Evolutionary conservation across 1,140 invertebrate species (phyloP), one percentile per base, ranked within the genome.

Genomic region (Anastrepha ludens): DNA sequence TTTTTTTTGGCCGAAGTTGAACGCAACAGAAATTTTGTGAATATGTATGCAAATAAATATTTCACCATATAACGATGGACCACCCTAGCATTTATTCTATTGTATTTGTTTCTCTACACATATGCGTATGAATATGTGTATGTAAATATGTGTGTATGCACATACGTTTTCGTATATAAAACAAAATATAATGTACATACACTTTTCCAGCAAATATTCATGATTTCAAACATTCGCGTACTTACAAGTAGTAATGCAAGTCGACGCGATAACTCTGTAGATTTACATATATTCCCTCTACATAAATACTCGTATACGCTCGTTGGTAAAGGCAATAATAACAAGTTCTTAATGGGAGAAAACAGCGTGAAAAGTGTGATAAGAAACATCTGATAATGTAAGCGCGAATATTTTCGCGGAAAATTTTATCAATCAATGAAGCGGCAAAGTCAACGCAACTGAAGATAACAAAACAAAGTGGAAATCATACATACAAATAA

Each of bases 401-500:
- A 74, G 67, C 67, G 67, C 67, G 67, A 74, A 74, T 47, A 74
- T 74, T 74, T 74, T 44, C 67, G 67, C 67, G 67, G 67, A 74
- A 47, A 15, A 44, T 74, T 74, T 44, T 74, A 74, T 74, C 67
- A 74, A 44, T 44, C 17, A 74, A 74, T 74, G 67, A 5, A 47
- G 41, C 44, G 41, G n/a, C 39, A 74, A 74, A 55, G 0, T 29
- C 29, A 29, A 29, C 29, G 29, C 29, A 29, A 29, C 1, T 20
- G 39, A 67, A 67, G 3, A 41, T 11, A 41, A 65, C 20, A 39
- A 65, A n/a, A 65, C 11, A 67, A n/a, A 58, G 13, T 58, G 55
- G 13, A 58, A 58, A 58, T 58, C 7, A 8, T 58, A 13, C 7
- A 58, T 8, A 58, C 55, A 58, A 2, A 58, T 29, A 29, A 29